Evolutionary conservation across 2,888 invertebrate species (phyloP).

Genomic region (Chrysina gloriosa): DNA sequence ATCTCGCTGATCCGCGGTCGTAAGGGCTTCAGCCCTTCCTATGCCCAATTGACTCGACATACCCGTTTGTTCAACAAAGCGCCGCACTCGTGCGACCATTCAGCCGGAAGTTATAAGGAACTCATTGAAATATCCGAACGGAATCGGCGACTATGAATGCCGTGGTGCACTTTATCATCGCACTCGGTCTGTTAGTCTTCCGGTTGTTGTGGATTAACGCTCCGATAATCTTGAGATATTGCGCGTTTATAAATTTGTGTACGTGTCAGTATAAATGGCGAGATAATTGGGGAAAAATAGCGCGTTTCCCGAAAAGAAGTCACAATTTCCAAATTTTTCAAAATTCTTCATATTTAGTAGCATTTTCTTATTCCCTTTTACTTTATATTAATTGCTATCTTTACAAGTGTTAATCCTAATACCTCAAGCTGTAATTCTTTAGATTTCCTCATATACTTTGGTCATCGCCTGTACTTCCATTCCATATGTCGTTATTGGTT

Average conservation of each 20-base stretch:
- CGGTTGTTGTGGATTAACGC: conserved; percentile 52
- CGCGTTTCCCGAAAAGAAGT: no score
- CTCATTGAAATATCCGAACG: conserved; percentile 64
- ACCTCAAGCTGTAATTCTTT: no score
- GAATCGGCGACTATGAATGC: conserved; percentile 49
- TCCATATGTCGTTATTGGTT: no score
- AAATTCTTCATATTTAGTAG: no score
- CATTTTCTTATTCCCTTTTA: no score
- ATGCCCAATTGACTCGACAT: conserved; percentile 61
- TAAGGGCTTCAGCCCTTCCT: conserved; percentile 49
- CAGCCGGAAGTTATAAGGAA: conserved; percentile 64
- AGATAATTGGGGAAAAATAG: neutral
- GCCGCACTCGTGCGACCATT: conserved; percentile 56
- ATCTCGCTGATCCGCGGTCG: conserved; percentile 57
- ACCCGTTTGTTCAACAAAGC: conserved; percentile 59
- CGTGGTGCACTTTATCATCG: conserved; percentile 59
- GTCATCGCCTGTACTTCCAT: no score
- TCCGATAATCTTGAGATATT: conserved; percentile 45
- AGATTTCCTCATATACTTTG: no score
- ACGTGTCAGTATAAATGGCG: conserved; percentile 17
- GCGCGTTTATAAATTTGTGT: conserved; percentile 29
- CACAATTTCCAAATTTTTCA: no score
- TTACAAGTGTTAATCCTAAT: no score
- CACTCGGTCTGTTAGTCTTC: conserved; percentile 55
- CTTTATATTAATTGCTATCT: no score